Conservation (phyloP, 2,113 vertebrate genomes). For the Halichoeres trimaculatus region DNA sequence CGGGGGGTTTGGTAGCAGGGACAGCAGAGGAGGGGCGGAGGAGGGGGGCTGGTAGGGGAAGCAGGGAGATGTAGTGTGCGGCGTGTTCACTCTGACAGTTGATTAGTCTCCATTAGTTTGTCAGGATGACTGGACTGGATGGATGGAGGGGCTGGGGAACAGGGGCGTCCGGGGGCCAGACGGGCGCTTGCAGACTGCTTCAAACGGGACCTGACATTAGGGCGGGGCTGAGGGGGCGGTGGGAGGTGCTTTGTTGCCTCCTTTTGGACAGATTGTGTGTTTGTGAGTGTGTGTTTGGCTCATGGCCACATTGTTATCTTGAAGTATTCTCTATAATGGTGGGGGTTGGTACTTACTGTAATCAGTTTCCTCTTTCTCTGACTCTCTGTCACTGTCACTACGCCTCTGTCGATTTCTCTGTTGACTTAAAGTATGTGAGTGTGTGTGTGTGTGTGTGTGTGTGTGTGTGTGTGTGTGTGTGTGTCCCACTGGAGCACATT, state of each 20-base stretch:
- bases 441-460: constrained; percentile 11
- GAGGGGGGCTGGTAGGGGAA: constrained; percentile 39
- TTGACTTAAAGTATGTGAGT: constrained; percentile 24
- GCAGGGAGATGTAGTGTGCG: constrained; percentile 64
- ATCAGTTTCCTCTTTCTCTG: constrained; percentile 56
- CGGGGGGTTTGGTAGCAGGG: background rate
- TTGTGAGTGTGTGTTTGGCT: constrained; percentile 31
- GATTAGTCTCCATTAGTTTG: constrained; percentile 80
- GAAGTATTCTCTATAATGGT: constrained; percentile 24
- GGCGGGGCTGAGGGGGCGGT: constrained; percentile 11
- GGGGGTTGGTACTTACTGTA: constrained; percentile 59
- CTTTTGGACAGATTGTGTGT: constrained; percentile 27
- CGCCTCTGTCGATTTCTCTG: constrained; percentile 7
- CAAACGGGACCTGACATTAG: constrained; percentile 8
- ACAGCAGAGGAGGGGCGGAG: background rate
- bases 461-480: background rate
- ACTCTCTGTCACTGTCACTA: constrained; percentile 61
- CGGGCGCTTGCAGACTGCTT: constrained; percentile 7
- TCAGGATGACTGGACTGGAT: constrained; percentile 63
- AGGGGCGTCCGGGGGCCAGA: constrained; percentile 35
- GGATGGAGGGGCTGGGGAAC: constrained; percentile 51
- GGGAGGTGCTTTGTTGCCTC: constrained; percentile 22
- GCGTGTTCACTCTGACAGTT: constrained; percentile 67
- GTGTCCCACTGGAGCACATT: constrained; percentile 35
- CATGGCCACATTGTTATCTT: constrained; percentile 51